Evolutionary conservation across 1,140 invertebrate genomes (phyloP).

Genomic region (Dendroctonus ponderosae): DNA sequence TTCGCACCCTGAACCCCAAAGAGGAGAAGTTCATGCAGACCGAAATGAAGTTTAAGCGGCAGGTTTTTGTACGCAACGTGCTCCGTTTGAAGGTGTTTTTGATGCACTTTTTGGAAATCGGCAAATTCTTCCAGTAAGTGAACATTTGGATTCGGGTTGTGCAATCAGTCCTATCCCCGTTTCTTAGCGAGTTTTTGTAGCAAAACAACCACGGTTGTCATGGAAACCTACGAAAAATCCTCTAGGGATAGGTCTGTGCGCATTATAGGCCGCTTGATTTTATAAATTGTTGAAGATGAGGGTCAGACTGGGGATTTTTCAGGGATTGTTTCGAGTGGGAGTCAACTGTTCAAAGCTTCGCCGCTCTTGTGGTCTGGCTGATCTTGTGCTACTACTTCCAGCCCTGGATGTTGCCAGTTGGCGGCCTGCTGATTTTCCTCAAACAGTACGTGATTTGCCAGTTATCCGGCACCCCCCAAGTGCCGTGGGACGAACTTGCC

Average conservation of each 20-base stretch:
- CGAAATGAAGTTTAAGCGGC: slow-evolving; percentile 93
- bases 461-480: slow-evolving; percentile 51
- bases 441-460: slow-evolving; percentile 67
- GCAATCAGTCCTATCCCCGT: too few species aligned
- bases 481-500: slow-evolving; percentile 77
- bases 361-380: slow-evolving; percentile 83
- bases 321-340: slow-evolving; percentile 98
- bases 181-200: too few species aligned
- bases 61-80: slow-evolving; percentile 91
- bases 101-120: slow-evolving; percentile 83
- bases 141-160: background rate
- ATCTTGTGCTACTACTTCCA: slow-evolving; percentile 80
- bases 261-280: background rate
- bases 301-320: slow-evolving; percentile 37
- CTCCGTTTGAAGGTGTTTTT: slow-evolving; percentile 88
- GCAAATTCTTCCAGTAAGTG: slow-evolving; percentile 88
- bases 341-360: slow-evolving; percentile 80
- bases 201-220: too few species aligned
- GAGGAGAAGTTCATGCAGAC: slow-evolving; percentile 94
- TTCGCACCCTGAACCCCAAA: slow-evolving; percentile 91
- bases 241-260: too few species aligned
- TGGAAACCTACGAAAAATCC: too few species aligned
- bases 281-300: background rate
- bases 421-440: slow-evolving; percentile 73
- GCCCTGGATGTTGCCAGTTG: slow-evolving; percentile 83